phyloP scores from a whole-genome alignment of 2,113 vertebrate species.

The Cheilinus undulatus region DNA sequence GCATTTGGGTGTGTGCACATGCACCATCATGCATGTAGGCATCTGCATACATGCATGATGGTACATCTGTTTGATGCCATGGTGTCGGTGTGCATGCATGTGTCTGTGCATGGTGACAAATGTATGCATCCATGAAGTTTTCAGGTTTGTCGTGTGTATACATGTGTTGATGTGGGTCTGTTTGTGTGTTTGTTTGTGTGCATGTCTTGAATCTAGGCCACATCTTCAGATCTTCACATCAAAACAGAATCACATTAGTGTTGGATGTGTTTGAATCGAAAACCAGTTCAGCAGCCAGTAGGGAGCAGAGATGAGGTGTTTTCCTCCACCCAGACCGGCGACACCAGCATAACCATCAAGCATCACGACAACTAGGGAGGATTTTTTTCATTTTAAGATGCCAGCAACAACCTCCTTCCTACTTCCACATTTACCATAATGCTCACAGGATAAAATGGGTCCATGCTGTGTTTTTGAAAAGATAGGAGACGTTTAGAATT shows the following conservation, averaged over 20 bases:
- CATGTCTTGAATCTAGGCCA: conserved; percentile 57
- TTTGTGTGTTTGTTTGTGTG: conserved; percentile 6
- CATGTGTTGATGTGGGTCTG: neutral
- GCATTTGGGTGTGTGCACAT: neutral
- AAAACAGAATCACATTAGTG: conserved; percentile 32
- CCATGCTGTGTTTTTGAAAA: too few relatives aligned
- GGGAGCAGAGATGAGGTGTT: conserved; percentile 8
- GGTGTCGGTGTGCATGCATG: neutral
- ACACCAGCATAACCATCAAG: conserved; percentile 21
- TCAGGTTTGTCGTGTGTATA: neutral
- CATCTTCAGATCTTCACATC: conserved; percentile 52
- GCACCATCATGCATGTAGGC: neutral
- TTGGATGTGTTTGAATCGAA: conserved; percentile 31
- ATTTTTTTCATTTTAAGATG: too few relatives aligned
- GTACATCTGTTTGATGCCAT: neutral
- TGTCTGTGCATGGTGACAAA: neutral
- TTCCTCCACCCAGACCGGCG: neutral
- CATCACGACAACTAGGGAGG: neutral
- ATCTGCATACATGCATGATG: neutral
- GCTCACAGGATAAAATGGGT: too few relatives aligned
- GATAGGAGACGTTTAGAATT: too few relatives aligned
- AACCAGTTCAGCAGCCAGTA: conserved; percentile 29
- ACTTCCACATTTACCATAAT: too few relatives aligned
- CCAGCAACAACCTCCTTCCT: too few relatives aligned
- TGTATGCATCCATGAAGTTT: neutral